A percentile compares a stretch with the other conserved stretches of the same genome.
These are phyloP conservation scores for Sminthurides aquaticus DNA, from an alignment of 2,888 invertebrate genomes.

Conservation along the genomic window DNA sequence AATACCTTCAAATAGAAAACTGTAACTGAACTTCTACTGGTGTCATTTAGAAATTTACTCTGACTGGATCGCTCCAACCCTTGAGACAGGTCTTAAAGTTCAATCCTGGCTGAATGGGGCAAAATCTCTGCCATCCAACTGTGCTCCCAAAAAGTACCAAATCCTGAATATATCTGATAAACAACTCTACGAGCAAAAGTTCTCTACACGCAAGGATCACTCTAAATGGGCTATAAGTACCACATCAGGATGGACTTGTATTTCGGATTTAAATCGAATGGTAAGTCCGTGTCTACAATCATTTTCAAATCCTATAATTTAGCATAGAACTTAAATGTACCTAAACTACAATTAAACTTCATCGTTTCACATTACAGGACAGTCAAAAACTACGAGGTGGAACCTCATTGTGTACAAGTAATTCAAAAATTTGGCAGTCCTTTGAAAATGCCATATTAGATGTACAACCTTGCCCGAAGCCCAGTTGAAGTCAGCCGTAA, in stretches of 20 bases:
- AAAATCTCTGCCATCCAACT: constrained; percentile 69
- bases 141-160: constrained; percentile 47
- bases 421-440: constrained; percentile 28
- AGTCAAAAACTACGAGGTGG: constrained; percentile 34
- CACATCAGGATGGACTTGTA: constrained; percentile 65
- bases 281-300: too few relatives aligned
- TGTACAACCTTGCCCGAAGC: constrained; percentile 25
- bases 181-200: constrained; percentile 27
- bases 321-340: background rate
- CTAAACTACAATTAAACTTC: background rate
- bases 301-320: too few relatives aligned
- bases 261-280: constrained; percentile 88
- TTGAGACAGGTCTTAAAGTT: constrained; percentile 63
- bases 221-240: constrained; percentile 48
- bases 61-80: constrained; percentile 65
- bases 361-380: constrained; percentile 18
- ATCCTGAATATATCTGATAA: constrained; percentile 33
- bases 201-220: constrained; percentile 46
- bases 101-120: constrained; percentile 84
- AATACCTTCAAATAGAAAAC: background rate
- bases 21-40: too few relatives aligned
- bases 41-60: constrained; percentile 70
- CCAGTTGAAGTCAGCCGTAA: too few relatives aligned
- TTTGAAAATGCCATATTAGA: constrained; percentile 29
- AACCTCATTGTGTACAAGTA: constrained; percentile 26